Base-by-base conservation (phyloP, 2,113 vertebrate species). In the Desmodus rotundus region DNA sequence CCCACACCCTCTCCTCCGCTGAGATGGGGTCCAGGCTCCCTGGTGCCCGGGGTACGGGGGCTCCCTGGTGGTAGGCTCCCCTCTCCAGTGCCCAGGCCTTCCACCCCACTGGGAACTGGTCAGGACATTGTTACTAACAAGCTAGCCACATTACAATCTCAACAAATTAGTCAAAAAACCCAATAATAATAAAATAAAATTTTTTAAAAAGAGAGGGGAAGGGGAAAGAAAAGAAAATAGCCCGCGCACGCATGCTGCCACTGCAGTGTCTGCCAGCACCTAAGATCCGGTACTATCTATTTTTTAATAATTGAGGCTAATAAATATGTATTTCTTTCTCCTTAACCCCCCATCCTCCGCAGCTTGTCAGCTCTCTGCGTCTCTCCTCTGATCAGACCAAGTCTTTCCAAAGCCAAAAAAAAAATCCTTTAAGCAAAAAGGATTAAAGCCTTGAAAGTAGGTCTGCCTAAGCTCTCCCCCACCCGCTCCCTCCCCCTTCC, bases 311-410 rank as follows among this genome's bases (percentile, higher is more conserved):
- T 98, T 98, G 98, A 98, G 98, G 96, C 98, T 98, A 98, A 98
- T 98, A 98, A 99, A 99, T 99, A 99, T 98, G 98, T 98, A 98
- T 98, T 98, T 98, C 98, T 98, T 98, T 98, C 98, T 98, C 98
- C 95, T 98, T 96, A 92, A 94, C 98, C 93, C 95, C 95, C 97
- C 73, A 73, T 97, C 97, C 98, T 98, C 98, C 7, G 33, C 98
- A 97, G 98, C 98, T 98, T 99, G 98, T 99, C 98, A 99, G 98
- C 98, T 98, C 97, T 97, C 98, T 97, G 97, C 28, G 95, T 98
- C 97, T 98, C 98, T 98, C 96, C 98, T 99, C 98, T 98, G 98
- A 99, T 99, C 99, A 99, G 98, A 97, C 98, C 97, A 98, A 98
- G 98, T 98, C 98, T 98, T 98, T 97, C 97, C 97, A 47, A 95